These are phyloP conservation scores for Acrossocheilus fasciatus DNA, from an alignment of 2,797 vertebrate species.

Conservation along the genomic window DNA sequence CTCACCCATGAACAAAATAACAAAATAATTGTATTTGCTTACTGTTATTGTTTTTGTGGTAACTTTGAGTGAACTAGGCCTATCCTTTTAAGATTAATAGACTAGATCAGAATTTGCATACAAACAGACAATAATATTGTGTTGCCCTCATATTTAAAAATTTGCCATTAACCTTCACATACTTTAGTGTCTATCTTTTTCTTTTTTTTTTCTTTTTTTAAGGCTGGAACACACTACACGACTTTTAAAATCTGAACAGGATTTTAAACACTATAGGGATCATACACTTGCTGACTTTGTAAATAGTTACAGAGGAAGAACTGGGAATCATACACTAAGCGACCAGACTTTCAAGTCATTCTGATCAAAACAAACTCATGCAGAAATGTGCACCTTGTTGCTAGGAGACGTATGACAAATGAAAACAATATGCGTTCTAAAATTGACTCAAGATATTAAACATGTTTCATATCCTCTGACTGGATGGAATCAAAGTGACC, in stretches of 20 bases:
- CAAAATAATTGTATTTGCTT: background rate
- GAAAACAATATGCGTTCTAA: background rate
- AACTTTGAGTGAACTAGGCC: background rate
- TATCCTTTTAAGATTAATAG: background rate
- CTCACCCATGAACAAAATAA: background rate
- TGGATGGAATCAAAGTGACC: background rate
- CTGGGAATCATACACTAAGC: no score
- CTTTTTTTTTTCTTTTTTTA: background rate
- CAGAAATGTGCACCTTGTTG: background rate
- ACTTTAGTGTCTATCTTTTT: background rate
- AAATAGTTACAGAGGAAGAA: no score
- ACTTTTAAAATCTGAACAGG: no score
- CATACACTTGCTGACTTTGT: no score
- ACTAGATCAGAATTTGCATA: background rate
- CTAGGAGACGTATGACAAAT: background rate
- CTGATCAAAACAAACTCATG: no score
- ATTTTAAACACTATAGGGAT: no score
- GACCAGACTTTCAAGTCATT: no score
- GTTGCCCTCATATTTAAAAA: background rate
- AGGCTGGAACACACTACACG: no score
- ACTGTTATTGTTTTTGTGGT: background rate
- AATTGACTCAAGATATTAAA: background rate
- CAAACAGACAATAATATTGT: constrained; percentile 5
- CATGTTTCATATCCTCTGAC: background rate
- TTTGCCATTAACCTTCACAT: background rate